Base-by-base conservation (phyloP, 2,797 vertebrate genomes). In the Hyperoplus lanceolatus region DNA sequence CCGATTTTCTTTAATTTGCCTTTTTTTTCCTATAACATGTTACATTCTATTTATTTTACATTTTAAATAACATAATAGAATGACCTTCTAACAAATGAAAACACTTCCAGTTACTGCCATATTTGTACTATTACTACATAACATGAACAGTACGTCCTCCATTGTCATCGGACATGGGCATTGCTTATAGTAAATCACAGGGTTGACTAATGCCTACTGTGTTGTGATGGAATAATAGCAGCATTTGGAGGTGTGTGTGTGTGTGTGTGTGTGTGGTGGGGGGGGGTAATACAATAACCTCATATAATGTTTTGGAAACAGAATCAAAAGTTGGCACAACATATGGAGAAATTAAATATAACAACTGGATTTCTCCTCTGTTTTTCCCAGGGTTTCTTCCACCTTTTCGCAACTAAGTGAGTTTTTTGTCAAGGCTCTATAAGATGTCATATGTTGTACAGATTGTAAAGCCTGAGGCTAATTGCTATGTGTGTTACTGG, bases 271-370 rank as follows among this genome's bases (percentile, higher is more conserved):
- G 39, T 7, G 15, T 21, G 43, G 15, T 21, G 43, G 5, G 55
- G 1, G 42, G 45, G 18, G 2, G 0, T n/a, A n/a, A 50, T 18
- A 57, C 57, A 45, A 62, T 15, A 67, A 36, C 8, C 6, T 16
- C 6, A 41, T 46, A 58, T 43, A 38, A 16, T 48, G 6, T 10
- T 6, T 16, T 36, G 46, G 18, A 61, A 29, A 56, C 2, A 14
- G 51, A 41, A 57, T 70, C 6, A 36, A 49, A 73, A 43, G 14
- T 61, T 38, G 69, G 15, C 15, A 62, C 58, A 46, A 49, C 8
- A 39, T 45, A 13, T 21, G 10, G 53, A 9, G 16, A 38, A 71
- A 46, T 45, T 8, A n/a, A 64, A 72, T 53, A 45, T 41, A 45
- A 58, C 8, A n/a, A 13, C 56, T 59, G 66, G 50, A 53, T 65